Evolutionary conservation across 92 coral and sea anemone species (phyloP).

Genomic region (Zoanthus solanderi): DNA sequence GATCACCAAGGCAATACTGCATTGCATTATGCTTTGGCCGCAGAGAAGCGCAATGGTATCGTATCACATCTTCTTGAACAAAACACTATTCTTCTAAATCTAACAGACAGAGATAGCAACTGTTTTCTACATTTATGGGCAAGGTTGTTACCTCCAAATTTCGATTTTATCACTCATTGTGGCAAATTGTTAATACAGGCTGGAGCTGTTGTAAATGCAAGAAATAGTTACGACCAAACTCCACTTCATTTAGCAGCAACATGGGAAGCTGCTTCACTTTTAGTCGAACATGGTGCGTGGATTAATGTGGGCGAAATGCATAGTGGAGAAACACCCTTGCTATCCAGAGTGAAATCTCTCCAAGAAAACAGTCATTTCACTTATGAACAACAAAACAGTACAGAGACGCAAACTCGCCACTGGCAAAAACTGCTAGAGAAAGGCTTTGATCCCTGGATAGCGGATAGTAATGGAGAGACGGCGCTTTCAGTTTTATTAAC

Average conservation of each 20-base stretch:
- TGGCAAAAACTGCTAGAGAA: conserved; percentile 33
- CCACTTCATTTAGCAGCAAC: conserved; percentile 37
- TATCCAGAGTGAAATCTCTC: conserved; percentile 35
- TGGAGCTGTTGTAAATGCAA: conserved; percentile 33
- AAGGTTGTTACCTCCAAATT: neutral
- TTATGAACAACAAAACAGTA: conserved; percentile 6
- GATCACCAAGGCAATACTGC: conserved; percentile 28
- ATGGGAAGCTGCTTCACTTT: conserved; percentile 28
- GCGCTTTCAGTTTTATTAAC: conserved; percentile 23
- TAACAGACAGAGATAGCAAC: conserved; percentile 19
- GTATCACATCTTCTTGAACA: conserved; percentile 5
- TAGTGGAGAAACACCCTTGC: conserved; percentile 20
- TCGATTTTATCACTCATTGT: conserved; percentile 23
- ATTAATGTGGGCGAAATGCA: conserved; percentile 18
- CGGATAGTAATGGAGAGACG: conserved; percentile 1
- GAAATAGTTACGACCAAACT: conserved; percentile 24
- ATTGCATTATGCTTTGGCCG: conserved; percentile 26
- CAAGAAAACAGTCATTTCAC: neutral
- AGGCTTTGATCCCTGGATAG: conserved; percentile 40
- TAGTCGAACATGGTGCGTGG: conserved; percentile 31
- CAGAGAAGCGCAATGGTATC: neutral
- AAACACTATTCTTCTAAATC: neutral
- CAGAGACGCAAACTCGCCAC: conserved; percentile 13
- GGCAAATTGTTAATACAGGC: conserved; percentile 24
- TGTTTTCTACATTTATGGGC: conserved; percentile 43